A percentile compares a stretch with the other conserved stretches of the same genome.
phyloP scores from a whole-genome alignment of 2,797 vertebrate genomes.

The Poeciliopsis presidionis region DNA sequence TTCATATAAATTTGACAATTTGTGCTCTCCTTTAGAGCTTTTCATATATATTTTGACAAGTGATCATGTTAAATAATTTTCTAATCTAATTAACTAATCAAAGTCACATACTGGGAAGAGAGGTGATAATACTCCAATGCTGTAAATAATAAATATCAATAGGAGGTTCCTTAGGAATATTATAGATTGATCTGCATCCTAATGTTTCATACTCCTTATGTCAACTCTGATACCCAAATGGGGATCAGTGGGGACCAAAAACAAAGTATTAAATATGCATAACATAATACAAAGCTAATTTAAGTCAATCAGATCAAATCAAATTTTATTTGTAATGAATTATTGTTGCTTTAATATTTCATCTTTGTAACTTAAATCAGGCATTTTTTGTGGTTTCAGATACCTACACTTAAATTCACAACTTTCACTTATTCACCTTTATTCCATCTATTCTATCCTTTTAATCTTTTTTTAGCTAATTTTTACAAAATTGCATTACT shows the following conservation, averaged over 20 bases:
- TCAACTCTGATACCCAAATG: neutral
- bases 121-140: neutral
- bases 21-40: neutral
- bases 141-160: neutral
- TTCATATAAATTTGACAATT: neutral
- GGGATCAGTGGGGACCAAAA: neutral
- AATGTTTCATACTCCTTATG: neutral
- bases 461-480: neutral
- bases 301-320: too few species aligned
- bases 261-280: neutral
- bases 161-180: neutral
- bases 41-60: neutral
- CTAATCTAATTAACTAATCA: neutral
- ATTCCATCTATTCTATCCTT: neutral
- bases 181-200: neutral
- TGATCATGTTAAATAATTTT: neutral
- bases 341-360: neutral
- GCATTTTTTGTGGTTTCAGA: neutral
- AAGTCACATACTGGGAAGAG: neutral
- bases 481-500: neutral
- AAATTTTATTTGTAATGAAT: neutral
- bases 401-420: neutral
- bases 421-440: constrained; percentile 2
- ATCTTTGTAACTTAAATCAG: neutral
- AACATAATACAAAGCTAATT: neutral